Base-by-base conservation (phyloP, 2,888 invertebrate genomes). In the Volucella bombylans region DNA sequence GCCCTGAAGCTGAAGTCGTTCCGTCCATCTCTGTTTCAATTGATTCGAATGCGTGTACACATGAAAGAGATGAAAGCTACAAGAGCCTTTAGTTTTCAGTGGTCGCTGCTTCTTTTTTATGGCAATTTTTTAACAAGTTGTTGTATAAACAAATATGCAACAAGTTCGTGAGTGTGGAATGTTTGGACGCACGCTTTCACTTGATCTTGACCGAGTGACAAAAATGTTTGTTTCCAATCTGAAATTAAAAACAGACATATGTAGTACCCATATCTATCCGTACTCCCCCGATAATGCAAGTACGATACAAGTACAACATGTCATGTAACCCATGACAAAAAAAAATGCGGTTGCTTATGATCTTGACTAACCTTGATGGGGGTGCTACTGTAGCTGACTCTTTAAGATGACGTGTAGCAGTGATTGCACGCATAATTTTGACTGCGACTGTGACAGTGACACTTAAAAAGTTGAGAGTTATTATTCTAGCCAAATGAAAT, bases 181-280 rank as follows among this genome's bases (percentile, higher is more conserved):
- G 67, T 55, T 68, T 67, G 68, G 43, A 67, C 57, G 68, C 64
- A 64, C 62, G 57, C 73, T 74, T 76, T 79, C 74, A 83, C 83
- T 83, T 83, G 83, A 76, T 83, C 83, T 83, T 83, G 83, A 83
- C 80, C 80, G 74, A 80, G 59, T 83, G 65, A 80, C 47, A 67
- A 83, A 80, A 54, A n/a, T 57, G 52, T 14, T 39, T 14, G n/a
- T 39, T 10, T 23, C 2, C 2, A 23, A 23, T 0, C 31, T 18
- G 43, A 55, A 64, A 50, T n/a, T 23, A 52, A 39, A 55, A 12
- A 23, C 45, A 12, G n/a, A n/a, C n/a, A n/a, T n/a, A 52, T 4
- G 0, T 31, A 31, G 6, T 31, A 31, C 31, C 2, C 31, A 31
- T 31, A 31, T 6, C 6, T 31, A 31, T 31, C 4, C 6, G 6